Evolutionary conservation across 2,797 vertebrate genomes (phyloP).

Genomic region (Gallinago solitaria): DNA sequence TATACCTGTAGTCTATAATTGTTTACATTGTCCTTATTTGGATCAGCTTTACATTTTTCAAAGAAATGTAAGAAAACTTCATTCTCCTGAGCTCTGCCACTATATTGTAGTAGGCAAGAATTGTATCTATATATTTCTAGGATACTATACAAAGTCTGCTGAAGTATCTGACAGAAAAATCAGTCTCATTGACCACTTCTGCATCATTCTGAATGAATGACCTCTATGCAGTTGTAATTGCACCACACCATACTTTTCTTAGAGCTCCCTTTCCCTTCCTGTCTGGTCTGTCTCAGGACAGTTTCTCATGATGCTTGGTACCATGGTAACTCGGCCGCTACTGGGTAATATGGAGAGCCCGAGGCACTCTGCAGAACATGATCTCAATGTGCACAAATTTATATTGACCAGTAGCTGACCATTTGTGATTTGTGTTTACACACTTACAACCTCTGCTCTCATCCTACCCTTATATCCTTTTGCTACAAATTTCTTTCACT

Average conservation of each 20-base stretch:
- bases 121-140: neutral
- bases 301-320: neutral
- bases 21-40: neutral
- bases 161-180: neutral
- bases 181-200: neutral
- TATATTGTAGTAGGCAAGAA: neutral
- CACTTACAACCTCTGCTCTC: neutral
- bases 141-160: neutral
- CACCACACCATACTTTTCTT: neutral
- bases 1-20: neutral
- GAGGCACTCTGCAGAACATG: neutral
- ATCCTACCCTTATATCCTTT: neutral
- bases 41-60: neutral
- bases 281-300: neutral
- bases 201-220: neutral
- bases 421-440: neutral
- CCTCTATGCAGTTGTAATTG: neutral
- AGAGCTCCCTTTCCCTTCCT: neutral
- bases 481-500: neutral
- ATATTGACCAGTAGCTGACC: neutral
- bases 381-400: neutral
- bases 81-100: neutral
- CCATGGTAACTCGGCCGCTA: neutral
- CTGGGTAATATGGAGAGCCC: neutral
- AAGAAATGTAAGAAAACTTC: neutral